phyloP scores from a whole-genome alignment of 1,140 invertebrate species.

The Drosophila orosa region DNA sequence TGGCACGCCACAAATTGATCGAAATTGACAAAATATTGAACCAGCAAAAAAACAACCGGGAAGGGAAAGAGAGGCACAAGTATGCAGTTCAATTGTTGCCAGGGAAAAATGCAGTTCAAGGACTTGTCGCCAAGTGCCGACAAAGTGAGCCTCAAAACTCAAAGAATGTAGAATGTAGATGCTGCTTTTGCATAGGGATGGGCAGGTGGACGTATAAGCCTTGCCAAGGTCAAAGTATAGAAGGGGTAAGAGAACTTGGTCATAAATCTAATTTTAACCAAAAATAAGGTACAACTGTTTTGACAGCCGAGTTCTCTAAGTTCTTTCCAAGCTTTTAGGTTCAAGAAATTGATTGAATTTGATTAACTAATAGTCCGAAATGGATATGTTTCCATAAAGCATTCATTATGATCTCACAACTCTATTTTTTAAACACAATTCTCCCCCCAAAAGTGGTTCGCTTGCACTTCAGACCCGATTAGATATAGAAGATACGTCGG shows the following conservation, averaged over 20 bases:
- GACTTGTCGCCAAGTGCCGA: slow-evolving; percentile 74
- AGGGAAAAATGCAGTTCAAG: slow-evolving; percentile 72
- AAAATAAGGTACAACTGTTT: too few relatives aligned
- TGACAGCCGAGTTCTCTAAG: too few relatives aligned
- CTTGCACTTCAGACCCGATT: slow-evolving; percentile 9
- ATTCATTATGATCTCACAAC: background rate
- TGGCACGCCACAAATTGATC: slow-evolving; percentile 82
- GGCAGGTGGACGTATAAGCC: slow-evolving; percentile 11
- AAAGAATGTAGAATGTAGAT: slow-evolving; percentile 36
- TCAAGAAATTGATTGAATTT: background rate
- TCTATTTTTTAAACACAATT: background rate
- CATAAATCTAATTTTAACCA: background rate
- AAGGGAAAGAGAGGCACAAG: slow-evolving; percentile 37
- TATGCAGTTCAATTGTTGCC: slow-evolving; percentile 80
- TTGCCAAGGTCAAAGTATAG: slow-evolving; percentile 4
- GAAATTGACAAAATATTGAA: slow-evolving; percentile 81
- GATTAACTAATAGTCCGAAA: background rate
- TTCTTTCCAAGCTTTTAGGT: background rate
- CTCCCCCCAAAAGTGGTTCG: background rate
- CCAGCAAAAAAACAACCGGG: slow-evolving; percentile 27
- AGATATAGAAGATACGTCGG: slow-evolving; percentile 15
- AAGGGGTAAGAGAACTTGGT: background rate
- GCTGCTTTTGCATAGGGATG: slow-evolving; percentile 11
- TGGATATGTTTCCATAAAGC: background rate
- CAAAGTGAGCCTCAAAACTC: slow-evolving; percentile 50